Base-by-base conservation (phyloP, 2,797 vertebrate species). In the Spatula clypeata region DNA sequence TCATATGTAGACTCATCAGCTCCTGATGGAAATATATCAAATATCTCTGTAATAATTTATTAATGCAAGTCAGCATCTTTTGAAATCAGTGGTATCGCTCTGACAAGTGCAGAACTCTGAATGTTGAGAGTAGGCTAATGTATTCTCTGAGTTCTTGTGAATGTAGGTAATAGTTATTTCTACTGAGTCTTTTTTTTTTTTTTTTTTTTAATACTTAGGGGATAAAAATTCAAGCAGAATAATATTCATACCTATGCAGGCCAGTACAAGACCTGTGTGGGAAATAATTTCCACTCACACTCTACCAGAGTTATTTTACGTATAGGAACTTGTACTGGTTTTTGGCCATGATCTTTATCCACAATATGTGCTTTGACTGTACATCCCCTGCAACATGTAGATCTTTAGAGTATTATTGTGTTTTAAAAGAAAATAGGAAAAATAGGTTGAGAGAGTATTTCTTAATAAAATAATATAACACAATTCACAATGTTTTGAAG, bases 11-110 rank as follows among this genome's bases (percentile, higher is more conserved):
- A 95, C 53, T 79, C 83, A 55, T 92, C 61, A 85, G 47, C 58
- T 96, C 44, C 65, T 94, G 67, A 80, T 94, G 83, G 44, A 95
- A 91, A 80, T 89, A 42, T 94, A 90, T 74, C 76, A 83, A 91
- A 93, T 58, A 73, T 86, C 86, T 89, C 88, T 93, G 38, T 93
- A 93, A 86, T 97, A 97, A 97, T 96, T 97, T 97, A 97, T 97
- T 97, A 95, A 97, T 20, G 15, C 83, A 94, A 40, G 79, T 96
- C 69, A 57, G n/a, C 88, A 91, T 94, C 38, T 74, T 91, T 92
- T 92, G 71, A 84, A 49, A 64, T 94, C 87, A 94, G 89, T 88
- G 70, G 11, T 65, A 29, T 79, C 51, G 66, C 38, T 85, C 40
- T 74, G 57, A 79, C 24, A 60, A 40, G 27, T 54, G 55, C 53